phyloP scores from a whole-genome alignment of 2,113 vertebrate genomes.

The Xenopus tropicalis region UCB_Xtro_10.0 CM004446.2:95696001-95696500 shows the following conservation, averaged over 20 bases:
- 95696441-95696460: background rate
- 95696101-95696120: background rate
- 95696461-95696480: background rate
- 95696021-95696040: background rate
- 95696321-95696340: background rate
- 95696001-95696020: constrained; percentile 6
- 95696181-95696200: too few species aligned
- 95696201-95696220: too few species aligned
- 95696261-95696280: constrained; percentile 8
- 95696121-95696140: too few species aligned
- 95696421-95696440: background rate
- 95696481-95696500: background rate
- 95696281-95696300: background rate
- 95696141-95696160: too few species aligned
- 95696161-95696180: too few species aligned
- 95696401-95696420: background rate
- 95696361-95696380: background rate
- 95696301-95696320: constrained; percentile 11
- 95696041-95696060: background rate
- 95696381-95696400: background rate
- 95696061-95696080: background rate
- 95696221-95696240: too few species aligned
- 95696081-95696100: background rate
- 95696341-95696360: background rate
- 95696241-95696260: background rate